These are phyloP conservation scores for Hippocampus kuda DNA, from an alignment of 2,797 vertebrate species.

Conservation along the genomic window DNA sequence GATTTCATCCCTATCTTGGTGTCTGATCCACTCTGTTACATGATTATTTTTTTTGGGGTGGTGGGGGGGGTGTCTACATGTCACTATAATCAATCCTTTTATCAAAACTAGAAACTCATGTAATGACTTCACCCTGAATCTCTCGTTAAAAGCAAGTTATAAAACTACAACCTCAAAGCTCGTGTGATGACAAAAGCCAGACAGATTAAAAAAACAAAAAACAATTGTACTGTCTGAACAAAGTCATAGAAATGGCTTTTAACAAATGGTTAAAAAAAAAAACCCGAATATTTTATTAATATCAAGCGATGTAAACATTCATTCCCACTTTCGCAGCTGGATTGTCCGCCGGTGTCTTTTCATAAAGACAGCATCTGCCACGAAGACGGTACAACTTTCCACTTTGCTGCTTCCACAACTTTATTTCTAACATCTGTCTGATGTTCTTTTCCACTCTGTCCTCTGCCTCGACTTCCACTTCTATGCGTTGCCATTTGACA, in stretches of 20 bases:
- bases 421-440: conserved; percentile 2
- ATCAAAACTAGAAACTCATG: not conserved
- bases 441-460: not conserved
- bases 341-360: conserved; percentile 7
- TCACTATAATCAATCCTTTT: too few species aligned
- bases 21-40: too few species aligned
- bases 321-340: conserved; percentile 18
- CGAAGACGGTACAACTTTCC: conserved; percentile 6
- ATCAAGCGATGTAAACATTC: conserved; percentile 19
- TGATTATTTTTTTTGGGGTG: too few species aligned
- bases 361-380: conserved; percentile 1
- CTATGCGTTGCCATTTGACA: not conserved
- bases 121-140: not conserved
- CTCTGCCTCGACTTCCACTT: not conserved
- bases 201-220: not conserved
- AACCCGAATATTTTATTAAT: conserved; percentile 7
- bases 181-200: not conserved
- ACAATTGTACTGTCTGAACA: not conserved
- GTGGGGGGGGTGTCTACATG: too few species aligned
- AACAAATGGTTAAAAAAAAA: not conserved
- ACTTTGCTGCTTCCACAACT: conserved; percentile 12
- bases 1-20: too few species aligned
- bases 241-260: not conserved
- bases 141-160: not conserved
- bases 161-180: not conserved